Conservation (phyloP, 1,140 invertebrate genomes). For the Zaprionus ghesquierei region DNA sequence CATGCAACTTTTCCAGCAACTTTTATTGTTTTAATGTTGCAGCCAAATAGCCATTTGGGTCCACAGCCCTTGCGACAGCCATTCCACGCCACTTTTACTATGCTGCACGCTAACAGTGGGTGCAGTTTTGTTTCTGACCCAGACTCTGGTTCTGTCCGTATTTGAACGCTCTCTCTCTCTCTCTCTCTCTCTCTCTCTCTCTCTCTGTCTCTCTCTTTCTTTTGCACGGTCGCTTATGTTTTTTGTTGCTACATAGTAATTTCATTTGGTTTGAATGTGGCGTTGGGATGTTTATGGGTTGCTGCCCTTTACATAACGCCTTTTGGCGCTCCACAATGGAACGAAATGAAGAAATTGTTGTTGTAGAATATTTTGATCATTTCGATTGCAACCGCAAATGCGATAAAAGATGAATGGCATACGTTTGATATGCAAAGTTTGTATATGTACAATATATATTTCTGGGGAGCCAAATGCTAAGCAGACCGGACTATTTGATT, state of each 20-base stretch:
- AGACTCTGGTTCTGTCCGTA: too few species aligned
- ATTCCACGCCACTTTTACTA: neutral
- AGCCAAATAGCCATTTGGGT: conserved; percentile 33
- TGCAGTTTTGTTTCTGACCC: neutral
- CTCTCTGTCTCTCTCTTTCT: neutral
- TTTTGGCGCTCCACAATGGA: conserved; percentile 25
- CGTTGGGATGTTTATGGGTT: conserved; percentile 49
- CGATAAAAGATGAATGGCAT: neutral
- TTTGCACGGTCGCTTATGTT: conserved; percentile 20
- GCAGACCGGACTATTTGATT: too few species aligned
- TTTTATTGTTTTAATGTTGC: conserved; percentile 64
- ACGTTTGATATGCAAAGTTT: neutral
- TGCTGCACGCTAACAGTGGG: conserved; percentile 38
- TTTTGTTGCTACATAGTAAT: conserved; percentile 61
- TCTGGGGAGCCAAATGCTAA: too few species aligned
- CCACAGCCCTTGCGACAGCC: conserved; percentile 2
- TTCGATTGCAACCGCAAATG: neutral
- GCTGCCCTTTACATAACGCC: conserved; percentile 30
- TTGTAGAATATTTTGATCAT: neutral
- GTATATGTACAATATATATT: too few species aligned
- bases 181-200: neutral
- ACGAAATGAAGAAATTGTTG: conserved; percentile 11
- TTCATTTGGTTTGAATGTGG: conserved; percentile 42
- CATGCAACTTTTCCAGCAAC: conserved; percentile 35
- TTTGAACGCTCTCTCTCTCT: neutral